A percentile compares a stretch with the other conserved stretches of the same genome.
Evolutionary conservation across 1,140 invertebrate genomes (phyloP).

Genomic region (Centruroides vittatus): DNA sequence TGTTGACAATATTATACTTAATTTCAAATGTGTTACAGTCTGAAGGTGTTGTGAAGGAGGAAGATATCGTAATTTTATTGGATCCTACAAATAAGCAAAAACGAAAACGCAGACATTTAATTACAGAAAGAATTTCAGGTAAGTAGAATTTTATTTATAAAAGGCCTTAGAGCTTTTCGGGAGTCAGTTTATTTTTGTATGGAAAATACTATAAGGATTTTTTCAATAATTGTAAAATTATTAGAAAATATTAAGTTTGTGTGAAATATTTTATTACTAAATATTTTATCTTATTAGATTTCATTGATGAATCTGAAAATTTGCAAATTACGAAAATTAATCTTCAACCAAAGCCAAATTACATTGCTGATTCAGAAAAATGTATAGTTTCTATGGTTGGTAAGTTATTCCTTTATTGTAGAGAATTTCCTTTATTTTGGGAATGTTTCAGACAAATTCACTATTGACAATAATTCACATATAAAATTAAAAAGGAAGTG

Average conservation of each 20-base stretch:
- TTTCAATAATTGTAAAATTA: no score
- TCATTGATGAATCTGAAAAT: constrained; percentile 10
- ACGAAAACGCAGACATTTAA: constrained; percentile 13
- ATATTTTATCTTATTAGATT: no score
- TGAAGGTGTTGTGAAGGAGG: constrained; percentile 23
- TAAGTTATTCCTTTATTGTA: background rate
- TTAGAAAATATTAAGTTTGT: no score
- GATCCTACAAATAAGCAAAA: constrained; percentile 24
- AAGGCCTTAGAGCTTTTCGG: no score
- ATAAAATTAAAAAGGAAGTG: no score
- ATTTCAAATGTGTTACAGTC: constrained; percentile 15
- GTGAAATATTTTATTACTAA: no score
- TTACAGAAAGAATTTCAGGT: constrained; percentile 2
- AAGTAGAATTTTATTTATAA: background rate
- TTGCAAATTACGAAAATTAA: constrained; percentile 21
- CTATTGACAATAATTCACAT: no score
- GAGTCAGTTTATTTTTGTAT: no score
- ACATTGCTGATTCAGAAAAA: constrained; percentile 26
- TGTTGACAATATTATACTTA: no score
- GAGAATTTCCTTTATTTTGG: no score
- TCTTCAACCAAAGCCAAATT: constrained; percentile 22
- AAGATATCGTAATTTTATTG: constrained; percentile 24
- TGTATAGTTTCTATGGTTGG: constrained; percentile 27
- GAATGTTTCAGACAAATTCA: no score
- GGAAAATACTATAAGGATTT: no score